These are phyloP conservation scores for Sebastes taczanowskii DNA, from an alignment of 2,797 vertebrate genomes.

Conservation along the genomic window DNA sequence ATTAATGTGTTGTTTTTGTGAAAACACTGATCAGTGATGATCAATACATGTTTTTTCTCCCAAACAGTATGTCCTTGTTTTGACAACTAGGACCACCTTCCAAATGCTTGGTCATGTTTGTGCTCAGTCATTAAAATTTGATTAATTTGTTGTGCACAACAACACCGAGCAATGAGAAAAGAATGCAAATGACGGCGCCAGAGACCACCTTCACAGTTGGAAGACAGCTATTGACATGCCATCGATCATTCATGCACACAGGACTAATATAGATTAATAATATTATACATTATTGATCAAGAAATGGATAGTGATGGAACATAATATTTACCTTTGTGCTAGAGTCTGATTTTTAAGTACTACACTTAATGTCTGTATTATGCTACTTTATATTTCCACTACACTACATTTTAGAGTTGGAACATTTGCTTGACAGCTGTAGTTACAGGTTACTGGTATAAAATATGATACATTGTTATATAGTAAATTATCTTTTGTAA, in stretches of 20 bases:
- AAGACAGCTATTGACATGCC: conserved; percentile 31
- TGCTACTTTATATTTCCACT: background rate
- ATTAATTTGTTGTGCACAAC: conserved; percentile 41
- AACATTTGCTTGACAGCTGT: background rate
- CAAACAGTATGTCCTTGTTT: conserved; percentile 23
- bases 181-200: conserved; percentile 2
- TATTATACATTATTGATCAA: background rate
- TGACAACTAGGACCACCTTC: conserved; percentile 23
- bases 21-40: conserved; percentile 17
- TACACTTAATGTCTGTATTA: background rate
- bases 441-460: background rate
- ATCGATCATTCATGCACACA: conserved; percentile 29
- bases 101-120: conserved; percentile 32
- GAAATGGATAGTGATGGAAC: background rate
- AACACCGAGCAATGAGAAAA: background rate
- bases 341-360: background rate
- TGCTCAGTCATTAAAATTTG: conserved; percentile 35
- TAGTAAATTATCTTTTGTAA: background rate
- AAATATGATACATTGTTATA: background rate
- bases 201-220: conserved; percentile 45
- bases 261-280: background rate
- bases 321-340: background rate
- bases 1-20: conserved; percentile 1
- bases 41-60: conserved; percentile 4
- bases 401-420: background rate